Evolutionary conservation across 2,113 vertebrate species (phyloP).

Genomic region (Phycodurus eques): DNA sequence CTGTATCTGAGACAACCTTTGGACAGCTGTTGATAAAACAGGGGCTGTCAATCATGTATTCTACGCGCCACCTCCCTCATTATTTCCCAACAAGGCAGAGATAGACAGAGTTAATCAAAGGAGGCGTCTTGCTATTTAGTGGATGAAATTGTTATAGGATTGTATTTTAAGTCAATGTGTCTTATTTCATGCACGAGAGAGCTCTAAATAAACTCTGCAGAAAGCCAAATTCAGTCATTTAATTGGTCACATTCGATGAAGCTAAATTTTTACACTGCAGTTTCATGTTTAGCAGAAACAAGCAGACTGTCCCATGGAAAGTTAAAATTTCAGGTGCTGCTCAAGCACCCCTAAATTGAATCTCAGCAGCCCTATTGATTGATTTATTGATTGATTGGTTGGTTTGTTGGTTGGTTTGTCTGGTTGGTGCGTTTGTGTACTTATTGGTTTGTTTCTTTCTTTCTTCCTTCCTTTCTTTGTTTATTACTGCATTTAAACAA

Average conservation of each 20-base stretch:
- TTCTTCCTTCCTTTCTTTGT: too few species aligned
- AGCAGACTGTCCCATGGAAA: neutral
- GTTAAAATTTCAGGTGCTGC: too few species aligned
- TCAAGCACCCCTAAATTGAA: too few species aligned
- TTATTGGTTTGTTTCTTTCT: too few species aligned
- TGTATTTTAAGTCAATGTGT: conserved; percentile 60
- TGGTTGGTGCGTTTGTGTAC: too few species aligned
- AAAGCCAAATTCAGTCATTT: conserved; percentile 40
- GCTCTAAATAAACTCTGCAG: conserved; percentile 41
- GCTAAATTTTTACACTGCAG: conserved; percentile 32
- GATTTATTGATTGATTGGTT: too few species aligned
- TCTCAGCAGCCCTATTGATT: too few species aligned
- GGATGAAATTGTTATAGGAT: conserved; percentile 56
- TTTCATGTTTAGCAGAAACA: conserved; percentile 18
- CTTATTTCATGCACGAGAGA: conserved; percentile 54
- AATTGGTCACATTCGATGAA: conserved; percentile 31
- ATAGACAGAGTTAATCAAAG: conserved; percentile 61
- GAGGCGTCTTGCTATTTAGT: conserved; percentile 64
- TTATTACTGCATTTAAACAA: too few species aligned
- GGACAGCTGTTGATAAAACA: conserved; percentile 58
- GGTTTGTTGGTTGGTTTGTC: too few species aligned
- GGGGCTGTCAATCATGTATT: conserved; percentile 55
- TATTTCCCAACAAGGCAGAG: conserved; percentile 36
- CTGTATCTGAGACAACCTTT: conserved; percentile 20
- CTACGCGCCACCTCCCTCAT: conserved; percentile 3